Evolutionary conservation across 2,888 invertebrate genomes (phyloP), one percentile per base, ranked within the genome.

Genomic region (Neelides folsomi): DNA sequence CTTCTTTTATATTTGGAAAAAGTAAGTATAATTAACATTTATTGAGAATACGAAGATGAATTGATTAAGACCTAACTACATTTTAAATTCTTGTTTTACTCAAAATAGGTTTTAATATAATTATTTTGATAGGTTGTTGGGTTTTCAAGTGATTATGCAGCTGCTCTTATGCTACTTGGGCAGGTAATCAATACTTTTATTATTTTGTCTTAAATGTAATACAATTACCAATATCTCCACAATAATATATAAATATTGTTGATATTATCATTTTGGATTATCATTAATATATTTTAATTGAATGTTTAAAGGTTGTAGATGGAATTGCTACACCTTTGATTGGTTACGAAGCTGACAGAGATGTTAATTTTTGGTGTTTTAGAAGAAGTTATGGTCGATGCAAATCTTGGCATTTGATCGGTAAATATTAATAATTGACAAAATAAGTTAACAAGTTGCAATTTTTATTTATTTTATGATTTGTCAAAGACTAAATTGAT

Each of bases 371-470:
- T 62, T 73, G 80, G 67, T 73, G 81, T 63, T 80, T 79, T 58
- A 75, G 75, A 64, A 56, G 51, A 46, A 54, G 44, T 10, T 86
- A 87, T 73, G 89, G 90, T 1, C 79, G 79, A 66, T 73, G 89
- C 66, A 90, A 92, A 74, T 76, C 83, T 1, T 92, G 90, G 90
- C 90, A 93, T 76, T 75, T 90, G 48, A 72, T 86, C 66, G 90
- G 89, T 86, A 72, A 75, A 75, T 70, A 49, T 18, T 16, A 35
- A 34, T 15, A 35, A 48, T 43, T 47, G 10, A 52, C 13, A 19
- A 49, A 39, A n/a, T 16, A 27, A 47, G 40, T 18, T 9, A 40
- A 13, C 18, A 3, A 41, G 15, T 49, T 15, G 15, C 5, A 19
- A 20, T 15, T 47, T 39, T 37, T 18, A 40, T 41, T 47, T 20